phyloP scores from a whole-genome alignment of 2,113 vertebrate genomes.

The Setophaga coronata region DNA sequence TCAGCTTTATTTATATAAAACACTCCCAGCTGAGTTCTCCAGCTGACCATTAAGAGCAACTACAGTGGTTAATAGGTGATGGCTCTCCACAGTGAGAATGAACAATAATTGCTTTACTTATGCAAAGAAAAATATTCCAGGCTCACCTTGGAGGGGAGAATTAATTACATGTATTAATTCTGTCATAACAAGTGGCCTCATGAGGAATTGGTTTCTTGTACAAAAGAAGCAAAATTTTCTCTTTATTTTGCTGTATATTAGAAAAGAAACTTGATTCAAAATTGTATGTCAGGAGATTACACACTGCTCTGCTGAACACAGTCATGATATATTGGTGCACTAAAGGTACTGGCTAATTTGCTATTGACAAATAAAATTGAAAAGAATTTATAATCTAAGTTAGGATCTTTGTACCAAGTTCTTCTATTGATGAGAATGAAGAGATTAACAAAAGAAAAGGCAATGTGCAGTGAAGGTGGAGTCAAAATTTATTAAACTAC shows the following conservation, averaged over 20 bases:
- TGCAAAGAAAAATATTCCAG: neutral
- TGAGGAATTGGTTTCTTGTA: neutral
- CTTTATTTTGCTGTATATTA: neutral
- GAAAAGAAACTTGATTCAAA: neutral
- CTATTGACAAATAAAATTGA: neutral
- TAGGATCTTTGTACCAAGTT: neutral
- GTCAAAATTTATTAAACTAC: neutral
- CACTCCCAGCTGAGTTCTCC: neutral
- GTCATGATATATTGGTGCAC: neutral
- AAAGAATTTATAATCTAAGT: neutral
- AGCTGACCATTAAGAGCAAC: neutral
- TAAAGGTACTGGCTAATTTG: neutral
- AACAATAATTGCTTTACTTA: neutral
- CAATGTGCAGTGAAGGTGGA: neutral
- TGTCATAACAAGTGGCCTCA: neutral
- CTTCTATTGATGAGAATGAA: neutral
- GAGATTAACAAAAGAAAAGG: neutral
- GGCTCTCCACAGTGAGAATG: neutral
- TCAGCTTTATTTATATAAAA: constrained; percentile 12
- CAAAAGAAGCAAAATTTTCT: neutral
- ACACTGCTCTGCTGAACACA: neutral
- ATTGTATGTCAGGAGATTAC: neutral
- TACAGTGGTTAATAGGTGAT: neutral
- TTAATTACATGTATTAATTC: neutral
- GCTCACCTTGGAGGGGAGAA: neutral